Evolutionary conservation across 2,888 invertebrate genomes (phyloP).

Genomic region (Scaptomyza cyrtandrae): DNA sequence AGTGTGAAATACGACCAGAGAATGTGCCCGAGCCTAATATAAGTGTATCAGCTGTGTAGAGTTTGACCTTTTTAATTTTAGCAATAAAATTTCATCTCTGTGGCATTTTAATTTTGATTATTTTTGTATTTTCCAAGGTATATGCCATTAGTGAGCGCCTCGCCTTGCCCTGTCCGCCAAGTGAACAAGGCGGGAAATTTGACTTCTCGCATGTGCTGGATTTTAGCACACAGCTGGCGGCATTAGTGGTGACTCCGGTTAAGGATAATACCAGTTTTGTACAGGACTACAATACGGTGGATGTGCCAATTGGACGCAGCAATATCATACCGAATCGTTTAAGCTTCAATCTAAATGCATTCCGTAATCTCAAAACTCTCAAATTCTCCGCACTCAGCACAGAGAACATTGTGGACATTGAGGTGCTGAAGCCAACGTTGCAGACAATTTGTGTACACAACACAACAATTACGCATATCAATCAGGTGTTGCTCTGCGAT

Average conservation of each 20-base stretch:
- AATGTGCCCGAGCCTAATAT: neutral
- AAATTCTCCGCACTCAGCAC: constrained; percentile 89
- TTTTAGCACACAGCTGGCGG: constrained; percentile 91
- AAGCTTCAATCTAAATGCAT: constrained; percentile 92
- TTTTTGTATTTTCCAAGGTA: constrained; percentile 87
- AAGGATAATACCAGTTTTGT: constrained; percentile 74
- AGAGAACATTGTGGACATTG: constrained; percentile 88
- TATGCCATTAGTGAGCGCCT: constrained; percentile 95
- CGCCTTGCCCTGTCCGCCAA: constrained; percentile 94
- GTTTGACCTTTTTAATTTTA: neutral
- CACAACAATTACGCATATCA: constrained; percentile 85
- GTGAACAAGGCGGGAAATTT: constrained; percentile 90
- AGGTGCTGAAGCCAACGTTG: constrained; percentile 84
- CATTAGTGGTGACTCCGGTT: constrained; percentile 83
- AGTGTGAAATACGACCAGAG: constrained; percentile 43
- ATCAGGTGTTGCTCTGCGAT: constrained; percentile 93
- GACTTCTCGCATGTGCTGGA: constrained; percentile 97
- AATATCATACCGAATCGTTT: constrained; percentile 93
- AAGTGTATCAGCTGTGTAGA: neutral
- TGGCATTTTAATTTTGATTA: neutral
- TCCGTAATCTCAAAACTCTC: constrained; percentile 91
- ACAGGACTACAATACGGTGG: constrained; percentile 82
- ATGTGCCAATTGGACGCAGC: constrained; percentile 89
- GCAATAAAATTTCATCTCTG: neutral
- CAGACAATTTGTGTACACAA: constrained; percentile 84